Evolutionary conservation across 2,113 vertebrate species (phyloP).

Genomic region (Gracilinanus agilis): DNA sequence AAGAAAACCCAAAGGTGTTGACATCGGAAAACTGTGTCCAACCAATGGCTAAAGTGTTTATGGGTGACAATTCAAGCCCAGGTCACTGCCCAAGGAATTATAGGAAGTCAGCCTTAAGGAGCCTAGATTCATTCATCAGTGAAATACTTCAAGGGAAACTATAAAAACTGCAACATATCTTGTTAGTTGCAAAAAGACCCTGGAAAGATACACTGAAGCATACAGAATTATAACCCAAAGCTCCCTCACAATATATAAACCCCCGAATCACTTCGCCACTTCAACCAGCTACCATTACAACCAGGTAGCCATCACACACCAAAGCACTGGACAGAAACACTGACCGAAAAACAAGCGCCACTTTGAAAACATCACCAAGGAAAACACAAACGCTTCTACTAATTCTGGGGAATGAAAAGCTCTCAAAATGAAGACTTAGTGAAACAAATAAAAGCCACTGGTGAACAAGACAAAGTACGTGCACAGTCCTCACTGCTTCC

Average conservation of each 20-base stretch:
- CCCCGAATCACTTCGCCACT: too few relatives aligned
- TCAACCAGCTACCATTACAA: too few relatives aligned
- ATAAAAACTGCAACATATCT: too few relatives aligned
- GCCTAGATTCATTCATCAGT: neutral
- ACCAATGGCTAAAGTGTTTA: neutral
- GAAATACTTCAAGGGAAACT: too few relatives aligned
- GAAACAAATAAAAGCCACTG: neutral
- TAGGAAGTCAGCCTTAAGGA: neutral
- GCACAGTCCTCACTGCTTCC: neutral
- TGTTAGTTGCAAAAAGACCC: too few relatives aligned
- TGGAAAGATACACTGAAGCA: neutral
- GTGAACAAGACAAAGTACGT: neutral
- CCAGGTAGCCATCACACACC: neutral
- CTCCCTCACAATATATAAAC: too few relatives aligned
- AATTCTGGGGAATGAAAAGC: neutral
- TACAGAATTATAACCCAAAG: neutral
- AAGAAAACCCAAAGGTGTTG: too few relatives aligned
- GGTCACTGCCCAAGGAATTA: too few relatives aligned
- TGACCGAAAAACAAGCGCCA: too few relatives aligned
- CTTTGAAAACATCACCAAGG: neutral
- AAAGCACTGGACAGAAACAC: neutral
- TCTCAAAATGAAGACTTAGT: neutral
- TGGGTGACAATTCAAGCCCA: too few relatives aligned
- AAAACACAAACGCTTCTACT: neutral
- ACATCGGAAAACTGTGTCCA: accelerated